Evolutionary conservation across 1,140 invertebrate species (phyloP), one percentile per base, ranked within the genome.

Genomic region (Temnothorax longispinosus): DNA sequence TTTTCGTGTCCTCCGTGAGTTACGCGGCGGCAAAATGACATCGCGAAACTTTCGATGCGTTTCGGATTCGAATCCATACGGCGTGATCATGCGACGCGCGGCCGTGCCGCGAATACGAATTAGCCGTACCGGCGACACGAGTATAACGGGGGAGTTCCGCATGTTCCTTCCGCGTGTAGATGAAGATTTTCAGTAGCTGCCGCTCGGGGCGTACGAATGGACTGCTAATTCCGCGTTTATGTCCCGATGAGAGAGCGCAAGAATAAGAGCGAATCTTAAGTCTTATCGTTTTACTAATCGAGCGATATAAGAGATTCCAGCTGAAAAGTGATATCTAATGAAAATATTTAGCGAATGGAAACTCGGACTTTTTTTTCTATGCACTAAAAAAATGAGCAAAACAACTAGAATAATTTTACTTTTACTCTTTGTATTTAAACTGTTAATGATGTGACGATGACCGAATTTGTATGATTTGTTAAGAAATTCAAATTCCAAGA

Each of bases 41-140:
- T 71, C 35, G 77, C 60, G 35, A 86, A 86, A 86, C 85, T 86
- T 86, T 82, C 85, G 77, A 86, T 86, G 58, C 67, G 54, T 86
- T 78, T 82, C 77, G 64, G 44, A 71, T 81, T 82, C 64, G 65
- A 67, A 86, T 82, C 75, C 78, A 60, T 71, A 82, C 77, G 78
- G 78, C 47, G 76, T 86, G 85, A 82, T 86, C 85, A 86, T 86
- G 65, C 65, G 65, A 86, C 65, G 77, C 65, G 64, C 58, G 56
- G 27, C 35, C 85, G 65, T 86, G 85, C 50, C 77, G 78, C 21
- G 85, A 86, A 86, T 86, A 86, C 41, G 69, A 84, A 84, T 84
- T 84, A 82, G 80, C 41, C 64, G 27, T 21, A 21, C 21, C 52
- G 78, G 11, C 80, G 44, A 47, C 52, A 35, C 10, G 52, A 27